A percentile compares a stretch with the other conserved stretches of the same genome.
Evolutionary conservation across 2,113 vertebrate genomes (phyloP).

Genomic region (Morone saxatilis): DNA sequence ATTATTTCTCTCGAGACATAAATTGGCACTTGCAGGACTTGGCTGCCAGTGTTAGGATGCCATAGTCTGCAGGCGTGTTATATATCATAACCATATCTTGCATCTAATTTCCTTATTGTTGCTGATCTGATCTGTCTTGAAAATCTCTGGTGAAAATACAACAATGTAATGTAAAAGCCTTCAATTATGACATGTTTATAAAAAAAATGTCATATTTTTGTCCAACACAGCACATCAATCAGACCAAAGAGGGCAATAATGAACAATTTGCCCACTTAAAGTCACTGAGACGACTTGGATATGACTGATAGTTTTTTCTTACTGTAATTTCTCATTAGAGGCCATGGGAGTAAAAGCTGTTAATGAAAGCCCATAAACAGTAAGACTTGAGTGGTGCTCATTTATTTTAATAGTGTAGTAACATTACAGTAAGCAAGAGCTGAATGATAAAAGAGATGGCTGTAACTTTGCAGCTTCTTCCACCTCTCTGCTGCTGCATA

Average conservation of each 20-base stretch:
- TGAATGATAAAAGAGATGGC: conserved; percentile 5
- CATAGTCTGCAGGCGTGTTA: conserved; percentile 37
- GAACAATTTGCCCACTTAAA: conserved; percentile 27
- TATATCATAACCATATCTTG: conserved; percentile 14
- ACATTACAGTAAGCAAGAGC: conserved; percentile 26
- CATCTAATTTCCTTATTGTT: conserved; percentile 6
- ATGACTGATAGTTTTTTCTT: conserved; percentile 7
- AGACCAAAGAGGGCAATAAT: conserved; percentile 39
- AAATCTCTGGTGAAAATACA: neutral
- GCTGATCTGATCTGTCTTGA: neutral
- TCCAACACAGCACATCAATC: conserved; percentile 16
- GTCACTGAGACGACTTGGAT: conserved; percentile 8
- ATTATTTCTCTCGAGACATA: conserved; percentile 69
- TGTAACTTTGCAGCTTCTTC: conserved; percentile 1
- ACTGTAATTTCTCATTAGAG: conserved; percentile 27
- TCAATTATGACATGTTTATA: neutral
- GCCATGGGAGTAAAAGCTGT: conserved; percentile 30
- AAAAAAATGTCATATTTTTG: conserved; percentile 16
- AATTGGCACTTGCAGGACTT: conserved; percentile 65
- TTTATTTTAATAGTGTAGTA: conserved; percentile 48
- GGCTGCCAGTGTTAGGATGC: conserved; percentile 42
- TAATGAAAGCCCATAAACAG: conserved; percentile 50
- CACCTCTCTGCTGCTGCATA: neutral
- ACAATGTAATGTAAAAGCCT: neutral
- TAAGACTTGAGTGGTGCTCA: conserved; percentile 38